Percentiles rank a stretch among this genome's conserved stretches.
Evolutionary conservation across 2,888 invertebrate genomes (phyloP).

Genomic region (Phasia obesa): DNA sequence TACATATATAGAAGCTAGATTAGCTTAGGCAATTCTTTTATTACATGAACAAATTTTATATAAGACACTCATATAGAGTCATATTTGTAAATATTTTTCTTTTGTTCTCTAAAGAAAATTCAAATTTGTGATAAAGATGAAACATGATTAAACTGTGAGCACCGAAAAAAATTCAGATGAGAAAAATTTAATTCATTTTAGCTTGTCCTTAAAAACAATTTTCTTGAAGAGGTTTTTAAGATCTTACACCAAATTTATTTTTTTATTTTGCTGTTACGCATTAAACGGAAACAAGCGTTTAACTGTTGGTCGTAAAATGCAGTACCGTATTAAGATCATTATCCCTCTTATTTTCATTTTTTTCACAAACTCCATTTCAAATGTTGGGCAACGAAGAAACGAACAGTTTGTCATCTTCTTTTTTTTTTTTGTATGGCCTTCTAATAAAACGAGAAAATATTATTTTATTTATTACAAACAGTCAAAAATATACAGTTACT

Average conservation of each 20-base stretch:
- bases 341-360: conserved; percentile 8
- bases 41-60: no score
- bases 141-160: no score
- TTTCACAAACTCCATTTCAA: conserved; percentile 22
- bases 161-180: no score
- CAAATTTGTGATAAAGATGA: no score
- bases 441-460: conserved; percentile 53
- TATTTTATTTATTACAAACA: conserved; percentile 46
- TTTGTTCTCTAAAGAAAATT: no score
- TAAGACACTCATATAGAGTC: no score
- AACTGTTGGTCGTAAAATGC: conserved; percentile 62
- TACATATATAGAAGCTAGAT: no score
- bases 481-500: background rate
- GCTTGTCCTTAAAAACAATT: no score
- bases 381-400: conserved; percentile 39
- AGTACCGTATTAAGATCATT: conserved; percentile 35
- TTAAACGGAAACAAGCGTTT: conserved; percentile 67
- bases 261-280: conserved; percentile 53
- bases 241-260: conserved; percentile 14
- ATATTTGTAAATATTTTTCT: no score
- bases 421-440: conserved; percentile 64
- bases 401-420: conserved; percentile 69
- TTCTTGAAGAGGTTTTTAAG: background rate
- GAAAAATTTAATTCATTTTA: no score
- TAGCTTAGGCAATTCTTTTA: no score